phyloP scores from a whole-genome alignment of 2,888 invertebrate genomes.

The Nebria brevicollis region DNA sequence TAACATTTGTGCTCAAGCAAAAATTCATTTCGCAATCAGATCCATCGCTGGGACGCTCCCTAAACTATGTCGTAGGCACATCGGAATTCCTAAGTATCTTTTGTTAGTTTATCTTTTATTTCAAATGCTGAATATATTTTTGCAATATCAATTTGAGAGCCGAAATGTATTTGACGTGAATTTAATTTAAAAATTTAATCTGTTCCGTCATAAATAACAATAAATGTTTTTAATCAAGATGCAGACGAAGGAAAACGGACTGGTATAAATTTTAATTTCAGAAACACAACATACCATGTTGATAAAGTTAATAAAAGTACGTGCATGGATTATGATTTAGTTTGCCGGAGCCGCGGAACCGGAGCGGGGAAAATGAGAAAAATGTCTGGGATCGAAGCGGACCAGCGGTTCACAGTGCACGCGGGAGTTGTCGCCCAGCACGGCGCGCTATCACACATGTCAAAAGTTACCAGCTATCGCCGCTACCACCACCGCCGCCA shows the following conservation, averaged over 20 bases:
- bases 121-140: too few relatives aligned
- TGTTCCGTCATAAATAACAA: background rate
- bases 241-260: background rate
- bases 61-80: background rate
- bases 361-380: constrained; percentile 1
- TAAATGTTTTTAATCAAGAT: constrained; percentile 13
- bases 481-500: background rate
- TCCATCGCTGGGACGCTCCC: background rate
- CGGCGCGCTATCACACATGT: constrained; percentile 37
- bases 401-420: background rate
- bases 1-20: background rate
- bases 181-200: background rate
- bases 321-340: constrained; percentile 16
- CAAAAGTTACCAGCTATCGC: constrained; percentile 26
- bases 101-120: background rate
- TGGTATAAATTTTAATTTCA: constrained; percentile 15
- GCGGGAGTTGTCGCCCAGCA: background rate
- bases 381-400: constrained; percentile 16
- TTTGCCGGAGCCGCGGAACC: background rate
- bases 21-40: background rate
- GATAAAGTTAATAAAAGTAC: constrained; percentile 12
- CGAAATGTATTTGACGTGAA: too few relatives aligned
- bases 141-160: too few relatives aligned
- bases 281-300: constrained; percentile 7
- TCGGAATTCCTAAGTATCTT: background rate